phyloP scores from a whole-genome alignment of 2,113 vertebrate species.

The Macrotis lagotis region DNA sequence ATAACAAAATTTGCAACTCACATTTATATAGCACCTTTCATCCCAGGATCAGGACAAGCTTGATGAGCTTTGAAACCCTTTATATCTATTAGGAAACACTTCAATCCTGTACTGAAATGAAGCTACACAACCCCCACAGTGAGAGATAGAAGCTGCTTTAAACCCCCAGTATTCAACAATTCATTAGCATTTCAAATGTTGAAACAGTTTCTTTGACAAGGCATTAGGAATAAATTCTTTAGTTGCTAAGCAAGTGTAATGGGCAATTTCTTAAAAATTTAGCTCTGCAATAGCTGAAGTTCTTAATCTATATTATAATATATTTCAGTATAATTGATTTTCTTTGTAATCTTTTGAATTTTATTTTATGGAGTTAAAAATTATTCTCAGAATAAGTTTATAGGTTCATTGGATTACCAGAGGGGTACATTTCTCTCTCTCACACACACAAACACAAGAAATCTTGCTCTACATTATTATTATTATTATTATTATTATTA shows the following conservation, averaged over 20 bases:
- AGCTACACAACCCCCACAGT: not conserved
- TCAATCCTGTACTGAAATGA: not conserved
- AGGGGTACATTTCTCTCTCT: not conserved
- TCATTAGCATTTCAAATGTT: slow-evolving; percentile 16
- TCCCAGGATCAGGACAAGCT: not conserved
- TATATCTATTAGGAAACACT: not conserved
- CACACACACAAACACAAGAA: not conserved
- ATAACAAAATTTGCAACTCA: not conserved
- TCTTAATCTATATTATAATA: not conserved
- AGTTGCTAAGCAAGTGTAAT: not conserved
- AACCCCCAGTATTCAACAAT: not conserved
- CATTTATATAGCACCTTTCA: not conserved
- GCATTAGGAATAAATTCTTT: not conserved
- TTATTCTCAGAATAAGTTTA: not conserved
- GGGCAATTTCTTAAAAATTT: not conserved
- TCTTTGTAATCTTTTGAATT: not conserved
- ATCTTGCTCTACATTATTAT: not conserved
- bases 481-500: not conserved
- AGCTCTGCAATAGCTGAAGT: not conserved
- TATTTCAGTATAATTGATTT: not conserved
- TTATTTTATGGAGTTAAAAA: not conserved
- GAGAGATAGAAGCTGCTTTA: not conserved
- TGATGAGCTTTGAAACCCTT: slow-evolving; percentile 17
- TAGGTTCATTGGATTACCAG: not conserved
- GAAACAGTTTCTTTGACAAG: slow-evolving; percentile 19